Percentiles rank a stretch among this genome's conserved stretches.
phyloP scores from a whole-genome alignment of 2,797 vertebrate genomes.

The Amazona finschi region DNA sequence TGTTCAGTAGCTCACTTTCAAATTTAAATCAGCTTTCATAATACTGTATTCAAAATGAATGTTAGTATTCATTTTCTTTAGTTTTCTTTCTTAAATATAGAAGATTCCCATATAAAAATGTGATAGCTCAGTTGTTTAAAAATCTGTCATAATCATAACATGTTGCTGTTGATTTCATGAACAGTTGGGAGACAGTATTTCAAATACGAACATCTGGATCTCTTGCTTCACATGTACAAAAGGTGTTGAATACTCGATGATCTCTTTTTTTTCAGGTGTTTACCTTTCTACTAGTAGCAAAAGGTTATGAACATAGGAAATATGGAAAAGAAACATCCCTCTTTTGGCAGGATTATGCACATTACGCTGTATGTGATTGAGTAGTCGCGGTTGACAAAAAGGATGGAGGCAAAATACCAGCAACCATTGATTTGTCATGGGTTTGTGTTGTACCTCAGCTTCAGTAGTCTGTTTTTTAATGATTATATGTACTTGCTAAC shows the following conservation, averaged over 20 bases:
- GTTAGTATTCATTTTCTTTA: not conserved
- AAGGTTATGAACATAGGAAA: not conserved
- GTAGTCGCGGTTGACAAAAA: not conserved
- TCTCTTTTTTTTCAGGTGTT: not conserved
- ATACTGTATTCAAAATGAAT: not conserved
- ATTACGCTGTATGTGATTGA: not conserved
- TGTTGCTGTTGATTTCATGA: not conserved
- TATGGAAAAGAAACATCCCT: accelerated
- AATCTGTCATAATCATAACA: not conserved
- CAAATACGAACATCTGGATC: not conserved
- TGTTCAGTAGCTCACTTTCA: not conserved
- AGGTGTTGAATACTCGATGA: not conserved
- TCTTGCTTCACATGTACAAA: not conserved
- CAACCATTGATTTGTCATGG: not conserved
- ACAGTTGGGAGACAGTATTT: not conserved
- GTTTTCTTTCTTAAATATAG: not conserved
- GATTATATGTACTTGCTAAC: not conserved
- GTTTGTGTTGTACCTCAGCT: not conserved
- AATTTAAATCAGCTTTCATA: not conserved
- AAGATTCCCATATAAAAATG: not conserved
- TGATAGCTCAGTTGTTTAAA: not conserved
- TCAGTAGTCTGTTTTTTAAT: not conserved
- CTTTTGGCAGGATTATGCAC: not conserved
- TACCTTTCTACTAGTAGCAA: not conserved
- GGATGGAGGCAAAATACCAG: not conserved